Percentiles rank a stretch among this genome's conserved stretches.
These are phyloP conservation scores for Ectemnius lituratus DNA, from an alignment of 2,888 invertebrate genomes.

Conservation along the genomic window DNA sequence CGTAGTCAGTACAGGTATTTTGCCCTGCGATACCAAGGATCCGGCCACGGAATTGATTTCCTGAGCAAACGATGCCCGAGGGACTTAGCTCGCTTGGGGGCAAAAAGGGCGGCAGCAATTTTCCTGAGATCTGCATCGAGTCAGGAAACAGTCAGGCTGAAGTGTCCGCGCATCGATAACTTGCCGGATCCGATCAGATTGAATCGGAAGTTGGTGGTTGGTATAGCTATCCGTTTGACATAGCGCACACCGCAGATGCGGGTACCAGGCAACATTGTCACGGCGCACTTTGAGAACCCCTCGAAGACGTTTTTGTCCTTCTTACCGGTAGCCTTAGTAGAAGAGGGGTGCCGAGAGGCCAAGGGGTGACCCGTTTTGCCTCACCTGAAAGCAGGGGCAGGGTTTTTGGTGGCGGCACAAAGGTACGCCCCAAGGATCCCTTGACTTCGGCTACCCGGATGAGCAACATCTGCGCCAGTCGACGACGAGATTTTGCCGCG, in stretches of 20 bases:
- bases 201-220: constrained; percentile 10
- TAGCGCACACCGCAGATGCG: constrained; percentile 26
- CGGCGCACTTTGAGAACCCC: constrained; percentile 65
- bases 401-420: constrained; percentile 64
- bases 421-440: constrained; percentile 70
- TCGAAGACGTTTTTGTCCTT: constrained; percentile 69
- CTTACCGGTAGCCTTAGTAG: constrained; percentile 45
- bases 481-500: constrained; percentile 69
- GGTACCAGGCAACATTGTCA: constrained; percentile 17
- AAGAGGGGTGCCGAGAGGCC: constrained; percentile 49
- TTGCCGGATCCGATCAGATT: too few species aligned
- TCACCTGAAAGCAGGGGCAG: constrained; percentile 65
- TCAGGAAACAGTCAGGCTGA: too few species aligned
- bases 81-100: too few species aligned
- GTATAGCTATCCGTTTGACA: constrained; percentile 17
- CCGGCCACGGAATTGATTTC: too few species aligned
- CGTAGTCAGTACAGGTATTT: too few species aligned
- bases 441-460: constrained; percentile 69
- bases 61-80: too few species aligned
- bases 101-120: too few species aligned
- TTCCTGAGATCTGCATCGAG: too few species aligned
- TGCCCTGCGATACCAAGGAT: too few species aligned
- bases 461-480: constrained; percentile 74
- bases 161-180: too few species aligned
- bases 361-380: constrained; percentile 63